Percentiles rank a stretch among this genome's conserved stretches.
Conservation (phyloP, 2,797 vertebrate species). For the Clarias laeviceps region DNA sequence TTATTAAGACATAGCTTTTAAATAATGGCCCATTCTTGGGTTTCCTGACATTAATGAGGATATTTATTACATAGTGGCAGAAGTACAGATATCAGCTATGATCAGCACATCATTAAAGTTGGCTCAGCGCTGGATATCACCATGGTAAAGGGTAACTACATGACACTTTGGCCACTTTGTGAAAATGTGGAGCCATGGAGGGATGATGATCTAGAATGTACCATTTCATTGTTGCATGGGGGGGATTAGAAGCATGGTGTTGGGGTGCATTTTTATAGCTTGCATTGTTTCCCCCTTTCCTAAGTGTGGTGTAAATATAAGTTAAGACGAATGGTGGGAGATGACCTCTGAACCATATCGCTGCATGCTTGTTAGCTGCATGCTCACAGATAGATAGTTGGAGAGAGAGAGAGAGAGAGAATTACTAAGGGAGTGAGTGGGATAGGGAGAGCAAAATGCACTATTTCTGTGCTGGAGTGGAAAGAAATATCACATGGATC, state of each 20-base stretch:
- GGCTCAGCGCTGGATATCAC: slow-evolving; percentile 54
- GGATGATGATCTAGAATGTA: slow-evolving; percentile 64
- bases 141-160: slow-evolving; percentile 64
- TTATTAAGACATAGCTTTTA: slow-evolving; percentile 59
- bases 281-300: slow-evolving; percentile 57
- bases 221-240: slow-evolving; percentile 46
- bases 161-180: slow-evolving; percentile 69
- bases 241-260: slow-evolving; percentile 3
- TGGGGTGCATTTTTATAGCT: slow-evolving; percentile 50
- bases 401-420: slow-evolving; percentile 18
- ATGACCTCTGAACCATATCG: slow-evolving; percentile 63
- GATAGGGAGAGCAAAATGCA: slow-evolving; percentile 34
- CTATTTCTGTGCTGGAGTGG: slow-evolving; percentile 4
- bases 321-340: slow-evolving; percentile 56
- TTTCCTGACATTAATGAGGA: slow-evolving; percentile 62
- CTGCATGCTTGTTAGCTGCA: slow-evolving; percentile 68
- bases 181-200: slow-evolving; percentile 64
- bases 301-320: slow-evolving; percentile 65
- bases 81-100: slow-evolving; percentile 59
- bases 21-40: slow-evolving; percentile 60
- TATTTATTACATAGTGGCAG: slow-evolving; percentile 57
- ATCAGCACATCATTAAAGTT: slow-evolving; percentile 68
- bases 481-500: slow-evolving; percentile 37
- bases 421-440: background rate
- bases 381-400: slow-evolving; percentile 59